Conservation (phyloP, 2,797 vertebrate genomes). For the Rhinophrynus dorsalis region DNA sequence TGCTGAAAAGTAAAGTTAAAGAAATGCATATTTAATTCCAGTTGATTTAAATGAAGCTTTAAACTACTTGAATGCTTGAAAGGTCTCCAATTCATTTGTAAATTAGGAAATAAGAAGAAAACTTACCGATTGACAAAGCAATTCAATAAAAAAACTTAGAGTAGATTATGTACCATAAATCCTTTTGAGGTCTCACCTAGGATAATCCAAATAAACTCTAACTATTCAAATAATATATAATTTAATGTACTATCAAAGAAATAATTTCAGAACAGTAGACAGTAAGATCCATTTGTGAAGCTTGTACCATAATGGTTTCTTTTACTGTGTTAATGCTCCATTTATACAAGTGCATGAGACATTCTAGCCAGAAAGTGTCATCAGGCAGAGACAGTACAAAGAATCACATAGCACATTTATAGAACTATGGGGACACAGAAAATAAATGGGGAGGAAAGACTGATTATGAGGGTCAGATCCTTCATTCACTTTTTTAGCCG, state of each 20-base stretch:
- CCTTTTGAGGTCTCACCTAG: background rate
- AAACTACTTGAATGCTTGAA: no score
- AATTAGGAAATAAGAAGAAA: no score
- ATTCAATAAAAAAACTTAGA: no score
- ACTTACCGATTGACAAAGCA: no score
- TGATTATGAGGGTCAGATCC: slow-evolving; percentile 29
- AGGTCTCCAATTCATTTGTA: no score
- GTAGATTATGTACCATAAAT: no score
- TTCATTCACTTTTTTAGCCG: slow-evolving; percentile 14
- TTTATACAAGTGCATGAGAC: slow-evolving; percentile 8
- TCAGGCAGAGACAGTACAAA: slow-evolving; percentile 1
- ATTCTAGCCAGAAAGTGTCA: slow-evolving; percentile 7
- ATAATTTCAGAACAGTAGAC: background rate
- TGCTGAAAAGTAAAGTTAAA: no score
- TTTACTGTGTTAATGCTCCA: background rate
- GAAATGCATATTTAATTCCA: no score
- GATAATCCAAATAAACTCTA: background rate
- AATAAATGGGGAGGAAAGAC: slow-evolving; percentile 14
- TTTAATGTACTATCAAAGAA: background rate
- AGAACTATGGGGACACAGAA: background rate
- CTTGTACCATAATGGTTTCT: slow-evolving; percentile 40
- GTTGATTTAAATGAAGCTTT: no score
- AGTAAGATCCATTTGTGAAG: background rate
- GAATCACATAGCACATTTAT: slow-evolving; percentile 1
- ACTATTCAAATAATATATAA: background rate